Evolutionary conservation across 2,797 vertebrate genomes (phyloP), one percentile per base, ranked within the genome.

Genomic region (Channa striata): DNA sequence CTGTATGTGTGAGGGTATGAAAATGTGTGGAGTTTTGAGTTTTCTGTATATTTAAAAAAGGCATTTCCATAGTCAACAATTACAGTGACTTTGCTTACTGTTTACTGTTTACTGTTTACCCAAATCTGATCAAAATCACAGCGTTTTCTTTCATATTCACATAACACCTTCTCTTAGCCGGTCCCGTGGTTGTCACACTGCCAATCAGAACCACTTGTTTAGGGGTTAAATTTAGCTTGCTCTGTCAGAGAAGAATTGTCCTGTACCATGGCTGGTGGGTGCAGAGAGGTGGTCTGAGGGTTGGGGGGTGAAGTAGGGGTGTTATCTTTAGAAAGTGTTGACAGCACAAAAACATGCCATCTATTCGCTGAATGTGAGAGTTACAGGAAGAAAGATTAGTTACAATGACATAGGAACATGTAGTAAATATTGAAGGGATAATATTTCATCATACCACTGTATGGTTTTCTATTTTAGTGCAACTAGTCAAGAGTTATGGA

Each of bases 261-360:
- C 78, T 21, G 73, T 51, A 59, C 68, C 40, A 25, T 49, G 61
- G 79, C 50, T 57, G 74, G 70, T 8, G 43, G 82, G 63, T 63
- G 63, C 71, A 70, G 75, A 59, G 84, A 58, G 67, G 75, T 46
- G 73, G 63, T 50, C 56, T 23, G 54, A 66, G 63, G 60, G 11
- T 42, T 73, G 56, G 73, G 53, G 72, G 68, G 54, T 68, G 80
- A 71, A 71, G 59, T 66, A 68, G 59, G 60, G 65, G 80, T 68
- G 88, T 90, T 90, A 92, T 94, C 91, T 93, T 91, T 94, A 91
- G 92, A 93, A 90, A 82, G 88, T 72, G 91, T 88, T 86, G 90
- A 91, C 86, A 82, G 69, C 71, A 77, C 83, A 87, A 86, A 92
- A 89, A 87, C 86, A 89, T 47, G 72, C 21, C 54, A 23, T 69